Base-by-base conservation (phyloP, 2,888 invertebrate species). In the Anoplius nigerrimus region DNA sequence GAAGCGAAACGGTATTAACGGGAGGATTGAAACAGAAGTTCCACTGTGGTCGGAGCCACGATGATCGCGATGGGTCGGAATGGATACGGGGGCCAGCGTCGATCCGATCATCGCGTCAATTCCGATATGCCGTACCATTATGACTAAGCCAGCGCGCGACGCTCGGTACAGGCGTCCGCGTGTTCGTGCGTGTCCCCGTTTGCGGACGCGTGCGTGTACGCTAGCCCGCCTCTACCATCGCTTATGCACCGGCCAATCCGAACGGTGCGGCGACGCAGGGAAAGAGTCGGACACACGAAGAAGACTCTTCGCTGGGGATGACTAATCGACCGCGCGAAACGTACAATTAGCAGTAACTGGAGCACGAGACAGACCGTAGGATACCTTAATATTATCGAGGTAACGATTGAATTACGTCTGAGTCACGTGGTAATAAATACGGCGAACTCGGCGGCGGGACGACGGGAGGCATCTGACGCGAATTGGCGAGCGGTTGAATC, bases 291-390 rank as follows among this genome's bases (percentile, higher is more conserved):
- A 65, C 59, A 64, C 15, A 61, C 24, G 24, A 56, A 21, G 24
- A 55, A 59, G 59, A 34, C 6, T 68, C 24, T 22, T 22, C 46
- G 22, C 21, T 22, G 54, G 53, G 69, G 74, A 78, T 81, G 80
- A 83, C 81, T 83, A 84, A 82, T 76, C 80, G 79, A 79, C 78
- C 75, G 76, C 74, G 64, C 61, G 78, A 82, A 82, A 78, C 75
- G 66, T 80, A 72, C 78, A 81, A 80, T 83, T 75, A 80, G n/a
- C n/a, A n/a, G 74, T 77, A 84, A 82, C 71, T 84, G 78, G 82
- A 80, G 77, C 84, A 82, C 65, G 74, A 71, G 69, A 66, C 27
- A 57, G 66, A 54, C 59, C 61, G 69, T 75, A 64, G 72, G 74
- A 68, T 73, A 79, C 74, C 74, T 82, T 72, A 73, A 67, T 60